Evolutionary conservation across 2,888 invertebrate species (phyloP).

Genomic region (Lasiommata megera): DNA sequence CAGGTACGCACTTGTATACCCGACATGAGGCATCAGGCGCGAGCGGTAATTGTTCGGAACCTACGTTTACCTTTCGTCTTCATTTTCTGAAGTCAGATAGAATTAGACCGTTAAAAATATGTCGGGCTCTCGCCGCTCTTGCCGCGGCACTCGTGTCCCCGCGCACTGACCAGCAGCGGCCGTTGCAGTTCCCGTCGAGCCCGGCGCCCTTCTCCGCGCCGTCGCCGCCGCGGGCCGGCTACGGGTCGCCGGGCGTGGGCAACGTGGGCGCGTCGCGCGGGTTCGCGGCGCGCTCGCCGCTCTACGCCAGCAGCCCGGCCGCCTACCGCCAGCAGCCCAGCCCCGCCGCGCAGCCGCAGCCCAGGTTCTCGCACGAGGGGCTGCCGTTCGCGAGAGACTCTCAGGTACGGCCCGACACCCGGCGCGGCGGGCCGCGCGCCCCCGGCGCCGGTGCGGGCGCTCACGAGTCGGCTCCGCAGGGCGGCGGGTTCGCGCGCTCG

Average conservation of each 20-base stretch:
- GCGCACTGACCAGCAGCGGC: too few species aligned
- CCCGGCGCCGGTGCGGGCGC: too few species aligned
- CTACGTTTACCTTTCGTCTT: too few species aligned
- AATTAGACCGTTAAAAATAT: too few species aligned
- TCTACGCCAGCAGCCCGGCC: constrained; percentile 37
- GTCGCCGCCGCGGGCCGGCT: constrained; percentile 36
- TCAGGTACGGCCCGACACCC: too few species aligned
- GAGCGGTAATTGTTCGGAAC: too few species aligned
- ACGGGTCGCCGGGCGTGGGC: constrained; percentile 36
- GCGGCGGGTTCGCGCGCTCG: constrained; percentile 52
- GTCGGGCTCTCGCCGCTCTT: too few species aligned
- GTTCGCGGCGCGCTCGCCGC: constrained; percentile 60
- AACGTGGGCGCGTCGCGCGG: constrained; percentile 33
- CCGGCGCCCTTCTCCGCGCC: constrained; percentile 49
- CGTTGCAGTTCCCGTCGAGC: constrained; percentile 59
- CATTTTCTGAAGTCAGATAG: too few species aligned
- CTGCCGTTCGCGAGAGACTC: constrained; percentile 34
- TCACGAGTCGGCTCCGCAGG: constrained; percentile 39
- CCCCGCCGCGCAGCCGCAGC: constrained; percentile 35
- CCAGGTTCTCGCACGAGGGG: constrained; percentile 38
- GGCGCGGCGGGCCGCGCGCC: too few species aligned
- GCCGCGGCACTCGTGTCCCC: too few species aligned
- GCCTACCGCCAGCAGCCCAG: constrained; percentile 53
- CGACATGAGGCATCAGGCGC: too few species aligned
- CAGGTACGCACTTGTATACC: too few species aligned